phyloP scores from a whole-genome alignment of 2,797 vertebrate species.

The Craterocephalus amniculus region DNA sequence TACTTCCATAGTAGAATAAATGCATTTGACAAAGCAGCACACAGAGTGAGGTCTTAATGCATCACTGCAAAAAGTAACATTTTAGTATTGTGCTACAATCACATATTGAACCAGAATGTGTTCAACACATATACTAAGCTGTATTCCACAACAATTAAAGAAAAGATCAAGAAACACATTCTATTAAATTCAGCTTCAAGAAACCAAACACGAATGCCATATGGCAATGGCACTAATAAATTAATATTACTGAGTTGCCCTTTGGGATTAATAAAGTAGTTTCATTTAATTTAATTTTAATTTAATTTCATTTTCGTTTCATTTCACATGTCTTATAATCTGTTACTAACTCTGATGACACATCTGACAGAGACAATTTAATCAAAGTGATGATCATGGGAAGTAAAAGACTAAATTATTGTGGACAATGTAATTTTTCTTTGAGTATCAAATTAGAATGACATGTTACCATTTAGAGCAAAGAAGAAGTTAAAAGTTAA shows the following conservation, averaged over 20 bases:
- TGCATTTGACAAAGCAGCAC: conserved; percentile 13
- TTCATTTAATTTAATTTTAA: no score
- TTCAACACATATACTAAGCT: background rate
- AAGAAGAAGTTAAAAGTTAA: conserved; percentile 35
- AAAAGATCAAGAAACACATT: conserved; percentile 6
- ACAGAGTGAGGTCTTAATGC: background rate
- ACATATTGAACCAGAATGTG: conserved; percentile 10
- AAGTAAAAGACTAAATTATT: conserved; percentile 39
- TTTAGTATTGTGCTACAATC: conserved; percentile 13
- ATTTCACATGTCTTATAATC: conserved; percentile 22
- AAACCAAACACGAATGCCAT: conserved; percentile 11
- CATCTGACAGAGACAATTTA: conserved; percentile 20
- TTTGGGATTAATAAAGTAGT: no score
- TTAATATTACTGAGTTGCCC: no score
- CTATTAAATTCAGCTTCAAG: conserved; percentile 1
- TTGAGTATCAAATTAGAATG: conserved; percentile 51
- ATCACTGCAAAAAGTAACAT: background rate
- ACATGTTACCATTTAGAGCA: conserved; percentile 46
- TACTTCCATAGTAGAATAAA: background rate
- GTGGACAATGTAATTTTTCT: conserved; percentile 41
- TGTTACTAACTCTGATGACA: conserved; percentile 11
- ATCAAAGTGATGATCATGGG: conserved; percentile 15
- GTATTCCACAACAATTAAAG: conserved; percentile 15
- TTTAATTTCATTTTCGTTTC: no score
- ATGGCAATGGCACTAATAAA: no score